Percentiles rank a stretch among this genome's conserved stretches.
Evolutionary conservation across 1,140 invertebrate species (phyloP).

Genomic region (Lordiphosa stackelbergi): DNA sequence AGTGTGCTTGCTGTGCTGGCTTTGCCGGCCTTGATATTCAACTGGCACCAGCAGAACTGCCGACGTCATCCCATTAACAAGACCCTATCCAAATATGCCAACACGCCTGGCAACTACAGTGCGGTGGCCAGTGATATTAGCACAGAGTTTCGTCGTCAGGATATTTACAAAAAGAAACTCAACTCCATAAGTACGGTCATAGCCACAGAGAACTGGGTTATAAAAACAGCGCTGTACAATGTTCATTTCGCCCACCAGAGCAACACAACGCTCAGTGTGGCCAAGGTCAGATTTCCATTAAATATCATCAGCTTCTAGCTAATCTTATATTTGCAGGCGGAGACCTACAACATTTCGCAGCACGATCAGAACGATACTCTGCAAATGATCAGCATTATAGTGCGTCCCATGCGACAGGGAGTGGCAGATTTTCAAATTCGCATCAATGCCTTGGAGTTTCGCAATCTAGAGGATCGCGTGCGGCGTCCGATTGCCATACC

Average conservation of each 20-base stretch:
- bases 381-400: slow-evolving; percentile 90
- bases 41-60: slow-evolving; percentile 85
- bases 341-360: slow-evolving; percentile 84
- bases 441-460: slow-evolving; percentile 87
- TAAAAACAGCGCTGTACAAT: slow-evolving; percentile 88
- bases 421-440: slow-evolving; percentile 83
- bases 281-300: slow-evolving; percentile 78
- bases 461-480: slow-evolving; percentile 87
- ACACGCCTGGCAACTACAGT: slow-evolving; percentile 81
- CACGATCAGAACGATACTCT: slow-evolving; percentile 81
- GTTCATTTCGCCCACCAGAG: slow-evolving; percentile 87
- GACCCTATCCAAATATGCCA: slow-evolving; percentile 82
- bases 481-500: slow-evolving; percentile 85
- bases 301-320: neutral
- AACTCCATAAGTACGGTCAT: slow-evolving; percentile 85
- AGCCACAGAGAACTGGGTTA: slow-evolving; percentile 92
- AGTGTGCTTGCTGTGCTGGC: slow-evolving; percentile 73
- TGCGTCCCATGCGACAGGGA: slow-evolving; percentile 80
- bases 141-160: slow-evolving; percentile 82
- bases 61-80: slow-evolving; percentile 85
- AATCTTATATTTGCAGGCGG: slow-evolving; percentile 78
- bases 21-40: slow-evolving; percentile 77
- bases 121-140: slow-evolving; percentile 86
- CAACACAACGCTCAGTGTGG: slow-evolving; percentile 86
- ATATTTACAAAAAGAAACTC: slow-evolving; percentile 80